Evolutionary conservation across 2,113 vertebrate species (phyloP).

Genomic region (Camelus bactrianus): DNA sequence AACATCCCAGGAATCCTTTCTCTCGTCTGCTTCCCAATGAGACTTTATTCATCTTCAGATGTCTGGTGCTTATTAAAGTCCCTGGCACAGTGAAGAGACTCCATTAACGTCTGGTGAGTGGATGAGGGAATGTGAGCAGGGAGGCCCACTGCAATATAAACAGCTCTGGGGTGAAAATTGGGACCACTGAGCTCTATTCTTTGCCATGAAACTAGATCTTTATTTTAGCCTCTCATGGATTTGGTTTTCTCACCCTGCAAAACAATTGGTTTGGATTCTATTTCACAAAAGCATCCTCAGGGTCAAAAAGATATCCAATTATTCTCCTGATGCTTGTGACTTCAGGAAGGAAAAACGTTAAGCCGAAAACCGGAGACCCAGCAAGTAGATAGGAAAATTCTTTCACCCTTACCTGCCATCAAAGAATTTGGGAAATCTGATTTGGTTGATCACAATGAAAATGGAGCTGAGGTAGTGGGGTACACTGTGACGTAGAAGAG

Average conservation of each 20-base stretch:
- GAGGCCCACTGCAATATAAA: too few relatives aligned
- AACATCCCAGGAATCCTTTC: background rate
- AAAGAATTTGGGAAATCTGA: too few relatives aligned
- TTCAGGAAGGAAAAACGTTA: too few relatives aligned
- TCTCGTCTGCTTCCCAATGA: background rate
- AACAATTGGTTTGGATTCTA: background rate
- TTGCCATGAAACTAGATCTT: background rate
- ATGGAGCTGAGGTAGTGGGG: too few relatives aligned
- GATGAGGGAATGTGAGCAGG: background rate
- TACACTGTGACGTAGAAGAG: too few relatives aligned
- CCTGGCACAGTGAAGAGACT: background rate
- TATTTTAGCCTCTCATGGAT: background rate
- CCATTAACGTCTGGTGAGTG: background rate
- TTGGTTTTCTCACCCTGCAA: background rate
- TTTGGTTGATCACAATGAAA: too few relatives aligned
- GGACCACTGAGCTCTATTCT: background rate
- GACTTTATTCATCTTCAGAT: background rate
- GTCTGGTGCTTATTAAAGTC: background rate
- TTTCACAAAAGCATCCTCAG: background rate
- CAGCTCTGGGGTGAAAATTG: background rate
- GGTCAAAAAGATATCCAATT: background rate
- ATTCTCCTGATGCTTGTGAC: too few relatives aligned
- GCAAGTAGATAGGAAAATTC: too few relatives aligned
- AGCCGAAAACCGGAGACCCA: too few relatives aligned
- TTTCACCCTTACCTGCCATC: too few relatives aligned